phyloP scores from a whole-genome alignment of 2,113 vertebrate species.

The Penelope pileata region DNA sequence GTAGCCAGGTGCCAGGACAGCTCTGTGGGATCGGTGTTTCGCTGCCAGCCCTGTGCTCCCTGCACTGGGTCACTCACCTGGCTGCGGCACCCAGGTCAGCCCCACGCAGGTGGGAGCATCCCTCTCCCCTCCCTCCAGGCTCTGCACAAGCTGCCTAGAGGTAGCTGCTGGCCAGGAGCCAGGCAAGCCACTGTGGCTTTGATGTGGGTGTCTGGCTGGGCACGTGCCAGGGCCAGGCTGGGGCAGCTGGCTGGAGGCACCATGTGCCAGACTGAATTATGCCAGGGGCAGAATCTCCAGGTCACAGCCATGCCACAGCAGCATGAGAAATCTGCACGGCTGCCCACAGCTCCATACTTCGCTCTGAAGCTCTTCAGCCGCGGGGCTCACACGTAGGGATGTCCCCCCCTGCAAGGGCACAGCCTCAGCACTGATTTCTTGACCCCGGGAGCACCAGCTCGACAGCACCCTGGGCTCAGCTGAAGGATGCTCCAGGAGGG shows the following conservation, averaged over 20 bases:
- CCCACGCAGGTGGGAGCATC: neutral
- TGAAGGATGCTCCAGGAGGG: neutral
- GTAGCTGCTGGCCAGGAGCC: slow-evolving; percentile 17
- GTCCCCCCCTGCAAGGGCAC: neutral
- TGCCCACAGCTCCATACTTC: neutral
- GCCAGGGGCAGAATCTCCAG: neutral
- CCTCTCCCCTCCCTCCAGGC: neutral
- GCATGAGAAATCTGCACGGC: no score
- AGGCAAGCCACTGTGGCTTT: neutral
- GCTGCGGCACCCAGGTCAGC: neutral
- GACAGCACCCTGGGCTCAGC: neutral
- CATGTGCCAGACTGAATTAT: slow-evolving; percentile 18
- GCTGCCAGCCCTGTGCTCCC: accelerated
- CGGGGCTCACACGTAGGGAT: neutral
- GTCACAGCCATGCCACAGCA: slow-evolving; percentile 2
- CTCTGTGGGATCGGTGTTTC: neutral
- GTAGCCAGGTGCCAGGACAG: neutral
- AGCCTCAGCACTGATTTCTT: accelerated
- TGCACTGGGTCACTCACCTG: accelerated
- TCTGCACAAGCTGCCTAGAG: slow-evolving; percentile 15
- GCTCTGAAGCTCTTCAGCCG: neutral
- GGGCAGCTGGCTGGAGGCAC: slow-evolving; percentile 27
- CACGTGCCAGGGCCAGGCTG: slow-evolving; percentile 20
- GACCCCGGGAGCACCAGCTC: neutral
- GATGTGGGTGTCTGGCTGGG: slow-evolving; percentile 51